Evolutionary conservation across 1,140 invertebrate genomes (phyloP).

Genomic region (Andricus grossulariae): DNA sequence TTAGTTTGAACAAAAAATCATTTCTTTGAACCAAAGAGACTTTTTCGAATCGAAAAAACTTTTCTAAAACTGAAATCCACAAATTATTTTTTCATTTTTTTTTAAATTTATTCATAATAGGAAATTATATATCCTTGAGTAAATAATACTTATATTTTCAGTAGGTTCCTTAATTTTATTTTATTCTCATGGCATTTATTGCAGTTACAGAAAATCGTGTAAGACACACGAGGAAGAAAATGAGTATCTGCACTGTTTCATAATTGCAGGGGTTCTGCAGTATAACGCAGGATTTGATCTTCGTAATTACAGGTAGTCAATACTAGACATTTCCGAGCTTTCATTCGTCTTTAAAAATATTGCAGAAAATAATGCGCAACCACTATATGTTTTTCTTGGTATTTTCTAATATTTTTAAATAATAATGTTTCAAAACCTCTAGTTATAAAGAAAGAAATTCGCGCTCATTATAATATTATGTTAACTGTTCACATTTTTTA

Average conservation of each 20-base stretch:
- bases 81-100: too few species aligned
- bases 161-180: background rate
- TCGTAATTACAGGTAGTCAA: background rate
- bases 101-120: too few species aligned
- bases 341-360: background rate
- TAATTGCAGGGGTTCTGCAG: background rate
- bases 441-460: too few species aligned
- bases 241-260: background rate
- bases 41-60: too few species aligned
- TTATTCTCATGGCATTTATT: background rate
- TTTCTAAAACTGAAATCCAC: too few species aligned
- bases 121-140: too few species aligned
- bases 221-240: background rate
- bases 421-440: too few species aligned
- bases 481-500: too few species aligned
- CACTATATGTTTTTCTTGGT: background rate
- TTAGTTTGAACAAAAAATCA: too few species aligned
- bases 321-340: slow-evolving; percentile 1
- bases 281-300: background rate
- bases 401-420: slow-evolving; percentile 11
- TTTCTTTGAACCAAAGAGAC: too few species aligned
- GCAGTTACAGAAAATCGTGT: background rate
- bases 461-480: too few species aligned
- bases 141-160: background rate
- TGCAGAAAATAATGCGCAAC: background rate